Evolutionary conservation across 2,888 invertebrate genomes (phyloP), one percentile per base, ranked within the genome.

Genomic region (Ornithoptera priamus): DNA sequence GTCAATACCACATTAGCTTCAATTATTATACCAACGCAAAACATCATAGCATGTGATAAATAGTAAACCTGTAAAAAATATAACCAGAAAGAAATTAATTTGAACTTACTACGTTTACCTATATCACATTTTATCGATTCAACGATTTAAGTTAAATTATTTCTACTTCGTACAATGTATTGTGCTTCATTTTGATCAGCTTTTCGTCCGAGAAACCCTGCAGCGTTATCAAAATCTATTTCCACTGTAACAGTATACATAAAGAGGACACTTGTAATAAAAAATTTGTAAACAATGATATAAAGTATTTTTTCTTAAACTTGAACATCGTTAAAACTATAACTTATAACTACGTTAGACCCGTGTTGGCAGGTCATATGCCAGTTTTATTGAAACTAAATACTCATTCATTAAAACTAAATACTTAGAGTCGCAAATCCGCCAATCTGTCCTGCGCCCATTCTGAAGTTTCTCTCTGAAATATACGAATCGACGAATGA

Each of bases 1-100:
- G 91, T 89, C 8, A 92, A 70, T 2, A 89, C 84, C n/a, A 92
- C 86, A 68, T 90, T 89, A 1, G 88, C 81, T 73, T 92, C 91
- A 73, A 92, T 82, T 18, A 92, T 71, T 7, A 85, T 81, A 2
- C 91, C 92, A 53, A 81, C 72, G 73, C 92, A 92, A 75, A 92
- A 92, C 79, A 91, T 77, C 85, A 92, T 81, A 2, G 90, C 85
- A 68, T 91, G 91, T 0, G 91, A 91, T 58, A 91, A 74, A 67
- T 78, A 92, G 72, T 88, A 83, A 6, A 88, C 82, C 92, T 92
- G 73, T 69, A 46, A 53, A 53, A 50, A n/a, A 46, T 2, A 46
- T 6, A 0, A 53, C n/a, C 7, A 18, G 6, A 46, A 53, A 2
- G 1, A 18, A 18, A 50, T 18, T 15, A 22, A 53, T 53, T 7